Evolutionary conservation across 2,888 invertebrate genomes (phyloP), one percentile per base, ranked within the genome.

Genomic region (Catocala fraxini): DNA sequence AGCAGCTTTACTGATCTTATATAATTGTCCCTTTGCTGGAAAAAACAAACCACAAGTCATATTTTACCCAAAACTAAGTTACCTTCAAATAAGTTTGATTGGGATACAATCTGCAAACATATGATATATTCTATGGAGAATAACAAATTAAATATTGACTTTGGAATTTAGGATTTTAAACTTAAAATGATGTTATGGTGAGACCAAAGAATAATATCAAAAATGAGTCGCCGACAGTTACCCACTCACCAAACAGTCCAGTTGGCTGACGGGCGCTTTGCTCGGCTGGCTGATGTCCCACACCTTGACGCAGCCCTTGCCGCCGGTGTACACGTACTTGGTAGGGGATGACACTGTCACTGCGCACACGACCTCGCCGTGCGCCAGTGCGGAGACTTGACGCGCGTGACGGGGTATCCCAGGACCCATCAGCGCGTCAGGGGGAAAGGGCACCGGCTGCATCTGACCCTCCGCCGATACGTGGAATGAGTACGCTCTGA

Each of bases 361-460:
- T 43, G 99, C 99, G 92, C 99, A 99, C 34, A 99, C 99, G 60
- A 99, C 99, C 80, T 99, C 99, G 39, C 99, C 99, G 90, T 99
- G 99, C 71, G 97, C 97, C 68, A 99, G 95, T 11, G 98, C 98
- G 90, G 98, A 98, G 81, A 98, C 97, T 91, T 98, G 98, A 48
- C 98, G 96, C 60, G 98, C 98, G 90, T 98, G 98, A 63, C 98
- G 95, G 47, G 99, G 99, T 79, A 99, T 98, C 67, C 98, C 99
- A 42, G 98, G 97, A 25, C 98, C 98, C 86, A 98, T 97, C 68
- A 98, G 95, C 67, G 99, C 98, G 91, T 99, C 99, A 33, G 97
- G 97, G 35, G 99, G 99, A 94, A 99, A 99, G 64, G 98, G 98
- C 78, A 98, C 98, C 54, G 98, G 99, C 91, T 97, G 97, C 95